These are phyloP conservation scores for Helicoverpa armigera DNA, from an alignment of 1,140 invertebrate genomes.

Conservation along the genomic window DNA sequence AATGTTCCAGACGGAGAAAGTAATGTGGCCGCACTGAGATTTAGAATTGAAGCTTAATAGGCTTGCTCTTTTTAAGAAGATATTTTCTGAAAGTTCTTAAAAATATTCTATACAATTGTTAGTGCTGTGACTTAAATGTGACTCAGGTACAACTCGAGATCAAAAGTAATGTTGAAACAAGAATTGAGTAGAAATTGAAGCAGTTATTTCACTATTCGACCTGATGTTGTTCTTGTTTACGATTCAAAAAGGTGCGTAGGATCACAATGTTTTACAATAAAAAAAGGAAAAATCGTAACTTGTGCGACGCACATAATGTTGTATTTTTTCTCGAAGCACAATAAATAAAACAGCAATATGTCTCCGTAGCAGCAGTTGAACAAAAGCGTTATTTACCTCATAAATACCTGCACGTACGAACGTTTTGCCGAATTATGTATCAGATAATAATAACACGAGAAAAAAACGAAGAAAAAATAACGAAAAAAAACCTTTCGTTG, in stretches of 20 bases:
- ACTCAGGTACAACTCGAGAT: too few species aligned
- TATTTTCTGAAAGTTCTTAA: too few species aligned
- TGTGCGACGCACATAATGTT: not conserved
- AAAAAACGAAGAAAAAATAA: slow-evolving; percentile 43
- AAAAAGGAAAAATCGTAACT: not conserved
- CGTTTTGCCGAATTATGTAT: slow-evolving; percentile 49
- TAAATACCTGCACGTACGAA: slow-evolving; percentile 46
- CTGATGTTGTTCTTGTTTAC: too few species aligned
- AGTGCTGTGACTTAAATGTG: too few species aligned
- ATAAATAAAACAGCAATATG: slow-evolving; percentile 48
- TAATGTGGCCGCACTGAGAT: slow-evolving; percentile 10
- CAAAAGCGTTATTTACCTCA: slow-evolving; percentile 42
- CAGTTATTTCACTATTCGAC: too few species aligned
- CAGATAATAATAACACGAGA: slow-evolving; percentile 48
- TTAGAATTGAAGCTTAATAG: too few species aligned
- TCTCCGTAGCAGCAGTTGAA: slow-evolving; percentile 34
- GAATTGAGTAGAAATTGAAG: too few species aligned
- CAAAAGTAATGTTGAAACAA: too few species aligned
- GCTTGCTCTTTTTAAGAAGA: too few species aligned
- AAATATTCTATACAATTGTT: too few species aligned
- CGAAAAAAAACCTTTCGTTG: slow-evolving; percentile 62
- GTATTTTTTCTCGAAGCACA: slow-evolving; percentile 26
- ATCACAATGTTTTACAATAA: not conserved
- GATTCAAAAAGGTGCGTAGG: not conserved
- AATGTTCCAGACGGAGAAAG: slow-evolving; percentile 18